These are phyloP conservation scores for Hyperoodon ampullatus DNA, from an alignment of 2,113 vertebrate species.

Conservation along the genomic window DNA sequence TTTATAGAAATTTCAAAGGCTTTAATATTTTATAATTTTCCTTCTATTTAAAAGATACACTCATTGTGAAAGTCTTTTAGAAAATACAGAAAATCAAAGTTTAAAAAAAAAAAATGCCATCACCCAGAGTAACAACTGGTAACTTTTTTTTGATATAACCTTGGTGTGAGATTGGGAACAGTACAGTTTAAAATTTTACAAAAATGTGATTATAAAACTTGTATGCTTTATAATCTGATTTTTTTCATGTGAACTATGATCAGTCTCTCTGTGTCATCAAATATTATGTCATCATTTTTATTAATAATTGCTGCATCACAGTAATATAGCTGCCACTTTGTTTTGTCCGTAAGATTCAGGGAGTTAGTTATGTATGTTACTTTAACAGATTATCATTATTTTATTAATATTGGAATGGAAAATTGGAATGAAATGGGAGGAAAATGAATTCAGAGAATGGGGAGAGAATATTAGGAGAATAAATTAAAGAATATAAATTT, in stretches of 20 bases:
- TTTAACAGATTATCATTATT: background rate
- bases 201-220: background rate
- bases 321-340: background rate
- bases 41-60: background rate
- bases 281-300: background rate
- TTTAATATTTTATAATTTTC: background rate
- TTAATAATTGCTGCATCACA: background rate
- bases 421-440: background rate
- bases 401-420: background rate
- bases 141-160: background rate
- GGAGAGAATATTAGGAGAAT: background rate
- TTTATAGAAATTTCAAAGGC: background rate
- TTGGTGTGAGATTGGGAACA: background rate
- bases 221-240: background rate
- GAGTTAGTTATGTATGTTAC: background rate
- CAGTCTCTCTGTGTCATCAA: background rate
- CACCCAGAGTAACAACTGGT: background rate
- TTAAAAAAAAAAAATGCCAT: background rate
- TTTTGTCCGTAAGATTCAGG: background rate
- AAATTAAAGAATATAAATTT: slow-evolving; percentile 13
- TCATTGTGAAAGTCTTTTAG: background rate
- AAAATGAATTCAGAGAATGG: background rate
- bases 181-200: slow-evolving; percentile 1
- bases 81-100: background rate
- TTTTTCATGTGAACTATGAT: background rate